Evolutionary conservation across 2,797 vertebrate genomes (phyloP), one percentile per base, ranked within the genome.

Genomic region (Xyrichtys novacula): DNA sequence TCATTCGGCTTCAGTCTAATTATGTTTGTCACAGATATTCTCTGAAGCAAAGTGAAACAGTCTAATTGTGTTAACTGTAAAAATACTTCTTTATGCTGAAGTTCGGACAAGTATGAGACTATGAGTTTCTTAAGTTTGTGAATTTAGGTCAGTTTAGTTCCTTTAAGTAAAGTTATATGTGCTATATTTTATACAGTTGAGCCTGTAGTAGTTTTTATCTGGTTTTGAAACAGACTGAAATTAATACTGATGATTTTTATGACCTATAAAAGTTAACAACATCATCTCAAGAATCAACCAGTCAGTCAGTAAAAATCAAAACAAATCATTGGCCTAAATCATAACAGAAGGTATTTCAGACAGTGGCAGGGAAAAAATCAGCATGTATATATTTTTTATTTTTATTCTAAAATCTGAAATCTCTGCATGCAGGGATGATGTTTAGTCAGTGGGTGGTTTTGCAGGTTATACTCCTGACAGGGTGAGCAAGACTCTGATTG

Each of bases 1-100:
- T 79, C 54, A 57, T 76, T 80, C 49, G 61, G 55, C 52, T 62
- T 79, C 52, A n/a, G 29, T 80, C 48, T 82, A 78, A 87, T 80
- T 69, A 77, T 70, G 52, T 72, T 71, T 68, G 69, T 46, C 10
- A 55, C 43, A 65, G 38, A 26, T 47, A 71, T 69, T 56, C 69
- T 59, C 22, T 31, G 60, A 29, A 52, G 23, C 28, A 44, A 55
- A 46, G 40, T 16, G 29, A 58, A 76, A 31, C n/a, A 42, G 5
- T 29, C 19, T 42, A 40, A 59, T 48, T 59, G 32, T 59, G 55
- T 73, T 38, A 54, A n/a, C 36, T 39, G 7, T 15, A 19, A 23
- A 50, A 60, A 53, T 31, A 32, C 11, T 28, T 43, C 7, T 64
- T 60, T 64, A 29, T 38, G 20, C 19, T 9, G 12, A 71, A 67